phyloP scores from a whole-genome alignment of 2,888 invertebrate genomes.

The Lycia hirtaria region DNA sequence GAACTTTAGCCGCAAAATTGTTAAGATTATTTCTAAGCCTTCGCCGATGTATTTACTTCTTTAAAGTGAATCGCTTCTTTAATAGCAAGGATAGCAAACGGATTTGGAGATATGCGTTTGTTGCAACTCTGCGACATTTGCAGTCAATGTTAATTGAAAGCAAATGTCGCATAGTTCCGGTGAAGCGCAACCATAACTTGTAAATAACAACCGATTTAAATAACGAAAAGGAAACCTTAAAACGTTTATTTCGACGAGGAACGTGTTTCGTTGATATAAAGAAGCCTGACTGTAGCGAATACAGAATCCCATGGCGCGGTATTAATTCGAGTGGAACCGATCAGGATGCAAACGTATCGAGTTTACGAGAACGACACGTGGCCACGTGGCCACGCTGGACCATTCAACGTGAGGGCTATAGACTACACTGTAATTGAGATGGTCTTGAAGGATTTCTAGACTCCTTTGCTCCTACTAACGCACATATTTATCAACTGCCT shows the following conservation, averaged over 20 bases:
- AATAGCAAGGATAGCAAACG: too few species aligned
- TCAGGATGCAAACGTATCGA: slow-evolving; percentile 4
- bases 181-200: not conserved
- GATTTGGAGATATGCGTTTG: too few species aligned
- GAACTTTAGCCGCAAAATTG: too few species aligned
- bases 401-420: not conserved
- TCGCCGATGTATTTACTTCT: too few species aligned
- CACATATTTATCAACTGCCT: too few species aligned
- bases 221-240: not conserved
- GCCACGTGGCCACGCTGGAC: slow-evolving; percentile 7
- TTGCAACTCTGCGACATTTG: too few species aligned
- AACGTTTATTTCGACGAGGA: not conserved
- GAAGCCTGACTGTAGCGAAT: slow-evolving; percentile 9
- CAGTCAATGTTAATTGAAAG: too few species aligned
- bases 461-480: not conserved
- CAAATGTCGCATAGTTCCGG: too few species aligned
- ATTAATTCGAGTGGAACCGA: slow-evolving; percentile 7
- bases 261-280: slow-evolving; percentile 6
- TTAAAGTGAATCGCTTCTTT: too few species aligned
- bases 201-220: not conserved
- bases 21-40: too few species aligned
- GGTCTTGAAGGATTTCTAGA: not conserved
- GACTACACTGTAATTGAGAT: not conserved
- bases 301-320: slow-evolving; percentile 1
- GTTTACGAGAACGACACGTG: slow-evolving; percentile 13